Base-by-base conservation (phyloP, 2,888 invertebrate genomes). In the Acanthosepion pharaonis region DNA sequence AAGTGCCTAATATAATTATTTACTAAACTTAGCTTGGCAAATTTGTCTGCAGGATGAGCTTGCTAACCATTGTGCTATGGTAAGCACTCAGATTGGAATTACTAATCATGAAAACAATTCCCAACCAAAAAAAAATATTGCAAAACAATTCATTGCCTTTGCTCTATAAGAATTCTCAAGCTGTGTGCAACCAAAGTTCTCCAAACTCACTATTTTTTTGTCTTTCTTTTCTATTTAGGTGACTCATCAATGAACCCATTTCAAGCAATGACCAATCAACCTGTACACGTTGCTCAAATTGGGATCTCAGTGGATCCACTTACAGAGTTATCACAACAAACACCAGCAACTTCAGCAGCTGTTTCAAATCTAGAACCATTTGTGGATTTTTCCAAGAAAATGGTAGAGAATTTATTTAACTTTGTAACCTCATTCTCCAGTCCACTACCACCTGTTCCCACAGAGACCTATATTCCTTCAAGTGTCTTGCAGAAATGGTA, bases 401-500 rank as follows among this genome's bases (percentile, higher is more conserved):
- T 99, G 99, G 97, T 99, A 95, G 98, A 99, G 96, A 99, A 98
- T 97, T 98, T 99, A 96, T 98, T 99, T 96, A 99, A 99, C 97
- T 99, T 98, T 97, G 98, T 98, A 91, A 98, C 99, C 11, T 99
- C 99, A 95, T 99, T 99, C 98, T 98, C 98, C 0, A 98, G 98
- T 0, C 98, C 98, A 96, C 97, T 98, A 0, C 98, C 99, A 97
- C 98, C 99, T 98, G 98, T 98, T 0, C 98, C 98, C 0, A 98
- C 98, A 0, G 98, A 99, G 95, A 98, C 98, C 20, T 99, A 98
- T 97, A 98, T 99, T 94, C 99, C 99, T 0, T 98, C 99, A 59
- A 98, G 98, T 95, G 98, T 98, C 0, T 98, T 99, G 91, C 99
- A 99, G 97, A 98, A 98, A 55, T 99, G 99, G 99, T 99, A 99